Base-by-base conservation (phyloP, 2,888 invertebrate genomes). In the Lordiphosa andalusiaca region DNA sequence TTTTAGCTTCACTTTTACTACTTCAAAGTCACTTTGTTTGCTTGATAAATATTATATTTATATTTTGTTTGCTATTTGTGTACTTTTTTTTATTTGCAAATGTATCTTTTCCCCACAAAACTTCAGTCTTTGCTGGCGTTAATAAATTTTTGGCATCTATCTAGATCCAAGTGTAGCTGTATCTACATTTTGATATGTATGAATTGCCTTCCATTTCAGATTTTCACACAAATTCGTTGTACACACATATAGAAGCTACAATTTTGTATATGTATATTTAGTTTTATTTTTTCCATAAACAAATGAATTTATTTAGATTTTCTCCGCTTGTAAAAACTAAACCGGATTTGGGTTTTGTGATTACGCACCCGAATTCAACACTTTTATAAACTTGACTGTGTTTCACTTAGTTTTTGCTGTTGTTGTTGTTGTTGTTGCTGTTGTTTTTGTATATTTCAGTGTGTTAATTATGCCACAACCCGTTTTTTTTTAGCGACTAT, bases 291-390 rank as follows among this genome's bases (percentile, higher is more conserved):
- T 69, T 33, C n/a, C 39, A 49, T 10, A 21, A 16, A 30, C 19
- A 53, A 35, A 23, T 57, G 65, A 63, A 51, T 48, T 40, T 19
- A 19, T 41, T 50, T 46, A 46, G 44, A n/a, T n/a, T 37, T 53
- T 30, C 38, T n/a, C 9, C 7, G 30, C 9, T 30, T 30, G 30
- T 30, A 47, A 65, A 70, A 64, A 64, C 65, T 53, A 35, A 50
- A 57, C 33, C 41, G 66, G 53, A 61, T 81, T 67, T 19, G 21
- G 21, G 23, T 10, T 40, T 38, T 42, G 55, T 64, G 52, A 35
- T 48, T 73, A 84, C 82, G 71, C 84, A 84, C 84, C 82, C 58
- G 52, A 50, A 62, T 63, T 49, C 13, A 56, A 47, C 39, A 38
- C 25, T 42, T 49, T 62, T 55, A 53, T 48, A 63, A 52, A 59